phyloP scores from a whole-genome alignment of 2,888 invertebrate species.

The Phaedon cochleariae region DNA sequence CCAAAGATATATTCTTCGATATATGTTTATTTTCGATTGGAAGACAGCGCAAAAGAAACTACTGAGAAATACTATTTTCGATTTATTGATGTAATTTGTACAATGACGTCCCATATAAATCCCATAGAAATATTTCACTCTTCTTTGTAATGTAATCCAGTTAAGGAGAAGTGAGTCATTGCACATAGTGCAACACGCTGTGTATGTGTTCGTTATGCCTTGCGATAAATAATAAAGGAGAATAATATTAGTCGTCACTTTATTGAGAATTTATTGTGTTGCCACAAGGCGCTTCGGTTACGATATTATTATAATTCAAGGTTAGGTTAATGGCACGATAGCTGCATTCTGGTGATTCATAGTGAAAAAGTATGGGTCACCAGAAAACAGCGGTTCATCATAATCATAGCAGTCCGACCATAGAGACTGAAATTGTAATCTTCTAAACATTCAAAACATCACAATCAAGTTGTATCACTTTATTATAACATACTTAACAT shows the following conservation, averaged over 20 bases:
- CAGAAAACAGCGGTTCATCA: background rate
- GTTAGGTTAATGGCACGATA: slow-evolving; percentile 16
- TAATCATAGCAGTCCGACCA: background rate
- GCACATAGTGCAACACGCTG: background rate
- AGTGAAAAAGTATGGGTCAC: slow-evolving; percentile 28
- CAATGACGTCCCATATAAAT: background rate
- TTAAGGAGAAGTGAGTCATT: background rate
- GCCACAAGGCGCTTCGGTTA: background rate
- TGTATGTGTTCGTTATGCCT: background rate
- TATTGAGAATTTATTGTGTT: slow-evolving; percentile 32
- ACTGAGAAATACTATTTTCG: no score
- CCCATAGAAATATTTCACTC: background rate
- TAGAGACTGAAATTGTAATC: background rate
- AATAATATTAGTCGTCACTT: slow-evolving; percentile 29
- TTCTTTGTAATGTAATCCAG: background rate
- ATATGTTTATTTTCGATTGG: no score
- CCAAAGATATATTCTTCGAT: no score
- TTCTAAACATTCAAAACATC: background rate
- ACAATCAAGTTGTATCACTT: no score
- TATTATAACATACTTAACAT: no score
- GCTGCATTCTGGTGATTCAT: slow-evolving; percentile 25
- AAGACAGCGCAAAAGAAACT: no score
- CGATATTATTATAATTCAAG: slow-evolving; percentile 29
- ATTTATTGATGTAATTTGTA: background rate
- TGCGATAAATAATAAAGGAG: slow-evolving; percentile 28